Evolutionary conservation across 2,113 vertebrate species (phyloP).

Genomic region (Drymodes brunneopygia): DNA sequence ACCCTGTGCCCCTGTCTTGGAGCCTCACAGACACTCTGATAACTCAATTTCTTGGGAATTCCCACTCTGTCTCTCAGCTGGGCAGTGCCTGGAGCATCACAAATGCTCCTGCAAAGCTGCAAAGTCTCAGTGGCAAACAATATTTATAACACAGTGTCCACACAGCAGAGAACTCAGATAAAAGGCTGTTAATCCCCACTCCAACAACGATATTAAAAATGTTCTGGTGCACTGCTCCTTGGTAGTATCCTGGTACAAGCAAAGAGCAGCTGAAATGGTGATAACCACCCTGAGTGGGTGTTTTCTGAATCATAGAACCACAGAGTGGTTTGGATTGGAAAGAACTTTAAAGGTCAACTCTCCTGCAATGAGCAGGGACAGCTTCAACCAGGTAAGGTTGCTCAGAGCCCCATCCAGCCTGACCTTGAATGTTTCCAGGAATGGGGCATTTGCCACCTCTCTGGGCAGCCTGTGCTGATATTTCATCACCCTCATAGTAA

Average conservation of each 20-base stretch:
- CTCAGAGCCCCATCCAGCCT: background rate
- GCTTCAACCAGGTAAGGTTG: background rate
- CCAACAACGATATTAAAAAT: background rate
- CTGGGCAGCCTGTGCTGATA: background rate
- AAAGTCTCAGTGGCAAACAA: rapidly evolving
- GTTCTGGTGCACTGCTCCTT: background rate
- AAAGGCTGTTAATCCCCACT: background rate
- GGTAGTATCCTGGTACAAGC: background rate
- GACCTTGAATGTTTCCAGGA: background rate
- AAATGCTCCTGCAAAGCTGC: background rate
- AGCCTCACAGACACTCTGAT: background rate
- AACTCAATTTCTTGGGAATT: background rate
- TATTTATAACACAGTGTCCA: background rate
- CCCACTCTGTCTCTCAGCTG: background rate
- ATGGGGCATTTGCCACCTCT: background rate
- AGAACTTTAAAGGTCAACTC: background rate
- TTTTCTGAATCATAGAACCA: background rate
- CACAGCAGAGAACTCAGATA: background rate
- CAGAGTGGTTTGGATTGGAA: background rate
- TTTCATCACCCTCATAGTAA: background rate
- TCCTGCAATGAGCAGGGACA: background rate
- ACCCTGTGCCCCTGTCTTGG: background rate
- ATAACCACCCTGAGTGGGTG: background rate
- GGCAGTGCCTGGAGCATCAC: background rate
- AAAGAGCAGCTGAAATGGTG: background rate